Base-by-base conservation (phyloP, 2,888 invertebrate genomes). In the Scelioninae gen. 1 region DNA sequence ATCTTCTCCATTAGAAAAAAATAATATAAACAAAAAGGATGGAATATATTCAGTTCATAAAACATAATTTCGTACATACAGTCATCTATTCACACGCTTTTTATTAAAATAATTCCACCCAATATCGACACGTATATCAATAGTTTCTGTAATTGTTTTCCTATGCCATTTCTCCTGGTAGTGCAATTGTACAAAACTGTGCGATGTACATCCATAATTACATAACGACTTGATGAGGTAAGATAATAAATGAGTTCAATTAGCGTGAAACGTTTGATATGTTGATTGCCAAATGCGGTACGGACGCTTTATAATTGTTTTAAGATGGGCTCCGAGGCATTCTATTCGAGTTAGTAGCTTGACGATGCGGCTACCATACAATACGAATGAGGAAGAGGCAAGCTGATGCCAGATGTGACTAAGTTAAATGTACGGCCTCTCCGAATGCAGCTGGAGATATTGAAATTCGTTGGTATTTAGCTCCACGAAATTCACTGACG, bases 401-500 rank as follows among this genome's bases (percentile, higher is more conserved):
- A 63, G 56, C 47, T 45, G 53, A 71, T 65, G 83, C 83, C 83
- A 83, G 83, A 83, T 83, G 83, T 72, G 83, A 83, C 83, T 83
- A 83, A 83, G 60, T 80, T 80, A 83, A 83, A 76, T 80, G 79
- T 69, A 76, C 75, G 66, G 62, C 68, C 66, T 62, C 74, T 58
- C 56, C 58, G 75, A 71, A 56, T 79, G 83, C 83, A 76, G 83
- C 83, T 76, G 83, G 76, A 76, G 79, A 80, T 83, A 83, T 80
- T 83, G 83, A 80, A 80, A 83, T 83, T 83, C 79, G 83, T 76
- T 65, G 83, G 83, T 80, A 83, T 83, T 76, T 79, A 83, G 83
- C 76, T 83, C 55, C 66, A 40, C 72, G 76, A 76, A 75, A 83
- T 83, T 66, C 68, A 65, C 53, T 66, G 31, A 65, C 71, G 45